These are phyloP conservation scores for Chrysodeixis includens DNA, from an alignment of 2,888 invertebrate genomes.

Conservation along the genomic window DNA sequence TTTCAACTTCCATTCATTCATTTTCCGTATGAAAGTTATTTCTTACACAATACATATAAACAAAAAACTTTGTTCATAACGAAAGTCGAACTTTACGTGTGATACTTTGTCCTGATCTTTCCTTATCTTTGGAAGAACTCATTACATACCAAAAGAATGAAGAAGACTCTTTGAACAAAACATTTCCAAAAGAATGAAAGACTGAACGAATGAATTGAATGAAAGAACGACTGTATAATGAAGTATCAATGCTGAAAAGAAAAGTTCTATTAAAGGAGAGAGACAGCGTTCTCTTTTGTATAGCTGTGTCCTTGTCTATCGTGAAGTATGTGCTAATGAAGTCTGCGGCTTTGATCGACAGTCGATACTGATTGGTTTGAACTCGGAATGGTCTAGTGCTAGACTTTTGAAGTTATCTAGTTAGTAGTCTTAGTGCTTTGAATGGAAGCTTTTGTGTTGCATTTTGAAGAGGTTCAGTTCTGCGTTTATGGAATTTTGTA, in stretches of 20 bases:
- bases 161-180: constrained; percentile 1
- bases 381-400: not conserved
- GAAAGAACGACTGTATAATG: not conserved
- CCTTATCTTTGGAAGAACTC: constrained; percentile 14
- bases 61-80: constrained; percentile 53
- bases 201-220: constrained; percentile 9
- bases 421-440: not conserved
- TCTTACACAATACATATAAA: not conserved
- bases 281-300: not conserved
- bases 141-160: constrained; percentile 11
- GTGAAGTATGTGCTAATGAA: not conserved
- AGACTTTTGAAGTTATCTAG: not conserved
- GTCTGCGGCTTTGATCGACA: not conserved
- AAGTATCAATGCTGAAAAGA: not conserved
- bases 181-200: constrained; percentile 16
- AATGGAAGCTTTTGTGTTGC: not conserved
- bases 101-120: constrained; percentile 28
- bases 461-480: not conserved
- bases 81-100: constrained; percentile 27
- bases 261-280: not conserved
- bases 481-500: not conserved
- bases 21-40: not conserved
- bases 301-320: not conserved
- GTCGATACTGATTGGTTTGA: not conserved
- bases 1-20: too few relatives aligned